A percentile compares a stretch with the other conserved stretches of the same genome.
These are phyloP conservation scores for Microctenopoma lineatum DNA, from an alignment of 2,797 vertebrate species.

Conservation along the genomic window DNA sequence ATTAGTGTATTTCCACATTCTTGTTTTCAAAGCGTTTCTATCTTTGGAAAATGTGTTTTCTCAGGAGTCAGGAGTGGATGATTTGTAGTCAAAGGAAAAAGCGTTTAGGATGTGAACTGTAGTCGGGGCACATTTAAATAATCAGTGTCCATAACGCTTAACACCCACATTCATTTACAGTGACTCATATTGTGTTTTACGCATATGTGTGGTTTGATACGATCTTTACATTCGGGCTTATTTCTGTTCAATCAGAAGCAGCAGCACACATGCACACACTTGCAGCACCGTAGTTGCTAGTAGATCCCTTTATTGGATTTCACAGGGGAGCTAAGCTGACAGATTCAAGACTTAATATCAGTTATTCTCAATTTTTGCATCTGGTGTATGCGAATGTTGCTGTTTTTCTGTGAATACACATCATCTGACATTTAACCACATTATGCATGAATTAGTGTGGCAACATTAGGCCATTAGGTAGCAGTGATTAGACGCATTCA, in stretches of 20 bases:
- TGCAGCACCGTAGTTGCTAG: conserved; percentile 44
- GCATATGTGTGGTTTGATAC: background rate
- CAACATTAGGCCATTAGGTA: conserved; percentile 16
- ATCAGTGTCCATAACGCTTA: conserved; percentile 39
- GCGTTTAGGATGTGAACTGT: background rate
- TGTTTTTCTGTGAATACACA: background rate
- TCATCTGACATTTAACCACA: conserved; percentile 20
- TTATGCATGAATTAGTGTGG: conserved; percentile 23
- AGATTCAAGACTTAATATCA: conserved; percentile 23
- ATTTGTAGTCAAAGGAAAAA: background rate
- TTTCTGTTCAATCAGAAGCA: background rate
- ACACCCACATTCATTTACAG: conserved; percentile 47
- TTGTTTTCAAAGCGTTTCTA: background rate
- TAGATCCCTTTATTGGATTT: conserved; percentile 77
- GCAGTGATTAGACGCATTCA: conserved; percentile 58
- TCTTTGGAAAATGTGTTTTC: background rate
- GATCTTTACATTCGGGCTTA: background rate
- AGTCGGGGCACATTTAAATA: background rate
- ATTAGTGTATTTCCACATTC: too few relatives aligned
- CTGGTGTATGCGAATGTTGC: background rate
- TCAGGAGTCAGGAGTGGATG: background rate
- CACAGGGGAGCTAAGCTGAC: conserved; percentile 45
- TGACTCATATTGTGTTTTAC: too few relatives aligned
- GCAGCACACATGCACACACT: conserved; percentile 5
- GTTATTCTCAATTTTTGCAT: conserved; percentile 3